Evolutionary conservation across 2,888 invertebrate species (phyloP), one percentile per base, ranked within the genome.

Genomic region (Ephialtes manifestator): DNA sequence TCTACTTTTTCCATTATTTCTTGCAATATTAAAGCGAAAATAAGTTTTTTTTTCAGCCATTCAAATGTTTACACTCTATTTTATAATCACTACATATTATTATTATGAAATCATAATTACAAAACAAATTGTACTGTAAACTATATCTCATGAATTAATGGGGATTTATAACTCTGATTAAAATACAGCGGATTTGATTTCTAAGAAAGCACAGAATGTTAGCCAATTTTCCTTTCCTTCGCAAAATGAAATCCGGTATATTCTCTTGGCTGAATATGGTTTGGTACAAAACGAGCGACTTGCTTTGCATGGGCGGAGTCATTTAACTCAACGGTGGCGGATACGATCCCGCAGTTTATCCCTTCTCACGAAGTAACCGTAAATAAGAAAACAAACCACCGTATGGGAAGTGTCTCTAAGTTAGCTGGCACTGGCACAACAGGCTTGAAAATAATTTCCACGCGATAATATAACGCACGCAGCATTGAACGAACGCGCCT

Each of bases 341-440:
- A 13, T 75, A 58, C 31, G 65, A 84, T 70, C 53, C 24, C 28
- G 75, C 15, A 39, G 28, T 81, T 81, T 85, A 81, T 81, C 71
- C 65, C 65, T 79, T 79, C 85, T 79, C 85, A 82, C 81, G 81
- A 31, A 65, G 63, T 35, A 82, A 81, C 70, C 87, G 88, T 89
- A 90, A 91, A 91, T 89, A 90, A 80, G 88, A 92, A 90, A 92
- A 89, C 89, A 92, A 90, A 90, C 88, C 82, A 84, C 86, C 88
- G 86, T 84, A 86, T 87, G 88, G 86, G 63, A 86, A 83, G 81
- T 84, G 84, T 87, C 83, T 84, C 65, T 72, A 20, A 78, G 51
- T 81, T 75, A 48, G 55, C 60, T 35, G 80, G 31, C 39, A 13
- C 28, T 63, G 72, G 48, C 77, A 84, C 77, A 68, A 84, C 67